Percentiles rank a stretch among this genome's conserved stretches.
Evolutionary conservation across 2,797 vertebrate genomes (phyloP).

Genomic region (Hoplostethus mediterraneus): DNA sequence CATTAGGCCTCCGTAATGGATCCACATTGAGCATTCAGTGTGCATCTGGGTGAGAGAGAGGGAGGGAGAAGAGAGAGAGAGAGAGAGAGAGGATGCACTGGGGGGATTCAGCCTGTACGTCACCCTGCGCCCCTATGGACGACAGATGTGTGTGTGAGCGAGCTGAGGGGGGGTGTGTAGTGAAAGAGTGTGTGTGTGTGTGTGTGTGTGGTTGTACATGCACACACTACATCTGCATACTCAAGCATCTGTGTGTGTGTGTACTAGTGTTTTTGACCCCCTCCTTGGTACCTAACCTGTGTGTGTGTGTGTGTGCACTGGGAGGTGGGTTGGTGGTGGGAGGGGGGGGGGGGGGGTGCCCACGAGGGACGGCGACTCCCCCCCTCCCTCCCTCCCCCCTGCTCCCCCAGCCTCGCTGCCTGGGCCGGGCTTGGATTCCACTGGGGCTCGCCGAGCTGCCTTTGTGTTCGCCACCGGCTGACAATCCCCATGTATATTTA

Average conservation of each 20-base stretch:
- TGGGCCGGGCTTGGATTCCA: constrained; percentile 72
- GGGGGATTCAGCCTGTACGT: constrained; percentile 76
- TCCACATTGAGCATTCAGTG: constrained; percentile 75
- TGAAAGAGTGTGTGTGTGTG: constrained; percentile 43
- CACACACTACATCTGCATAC: constrained; percentile 48
- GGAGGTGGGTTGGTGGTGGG: constrained; percentile 54
- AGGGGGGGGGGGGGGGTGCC: constrained; percentile 19
- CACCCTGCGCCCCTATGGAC: constrained; percentile 83
- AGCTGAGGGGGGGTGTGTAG: constrained; percentile 44
- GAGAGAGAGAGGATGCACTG: constrained; percentile 60
- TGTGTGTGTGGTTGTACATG: constrained; percentile 28
- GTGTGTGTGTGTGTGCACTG: constrained; percentile 35
- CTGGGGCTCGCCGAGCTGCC: constrained; percentile 75
- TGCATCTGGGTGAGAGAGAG: constrained; percentile 73
- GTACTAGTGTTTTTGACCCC: no score
- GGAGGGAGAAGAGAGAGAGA: constrained; percentile 48
- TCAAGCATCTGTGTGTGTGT: constrained; percentile 64
- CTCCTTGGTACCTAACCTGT: neutral
- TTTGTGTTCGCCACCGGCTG: constrained; percentile 87
- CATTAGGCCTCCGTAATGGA: constrained; percentile 68
- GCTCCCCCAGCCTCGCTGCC: constrained; percentile 67
- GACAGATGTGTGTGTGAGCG: constrained; percentile 78
- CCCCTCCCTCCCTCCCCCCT: constrained; percentile 52
- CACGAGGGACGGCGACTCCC: constrained; percentile 60
- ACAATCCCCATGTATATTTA: constrained; percentile 90